phyloP scores from a whole-genome alignment of 2,113 vertebrate species.

The Dascyllus trimaculatus region DNA sequence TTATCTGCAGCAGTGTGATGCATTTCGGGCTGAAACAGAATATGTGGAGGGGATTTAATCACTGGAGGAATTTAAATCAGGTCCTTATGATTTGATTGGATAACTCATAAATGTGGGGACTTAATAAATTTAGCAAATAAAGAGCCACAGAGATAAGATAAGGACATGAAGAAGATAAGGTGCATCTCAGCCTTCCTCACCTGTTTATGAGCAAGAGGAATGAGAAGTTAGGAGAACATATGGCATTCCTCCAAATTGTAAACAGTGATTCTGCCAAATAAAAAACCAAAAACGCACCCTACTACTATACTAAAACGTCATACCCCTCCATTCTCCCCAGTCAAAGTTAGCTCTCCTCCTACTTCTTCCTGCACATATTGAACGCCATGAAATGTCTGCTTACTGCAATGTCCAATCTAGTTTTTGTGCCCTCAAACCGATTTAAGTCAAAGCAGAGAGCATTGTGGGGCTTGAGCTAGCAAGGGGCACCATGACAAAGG shows the following conservation, averaged over 20 bases:
- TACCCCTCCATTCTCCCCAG: no score
- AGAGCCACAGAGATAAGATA: not conserved
- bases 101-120: not conserved
- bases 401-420: no score
- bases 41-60: not conserved
- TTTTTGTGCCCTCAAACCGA: no score
- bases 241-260: not conserved
- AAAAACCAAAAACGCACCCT: not conserved
- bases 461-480: no score
- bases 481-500: no score
- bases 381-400: no score
- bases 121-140: not conserved
- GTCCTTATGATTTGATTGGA: not conserved
- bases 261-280: not conserved
- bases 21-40: conserved; percentile 6
- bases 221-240: not conserved
- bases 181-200: not conserved
- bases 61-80: conserved; percentile 4
- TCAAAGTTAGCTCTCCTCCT: no score
- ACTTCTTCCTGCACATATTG: no score
- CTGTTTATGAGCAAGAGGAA: not conserved
- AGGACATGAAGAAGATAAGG: conserved; percentile 5
- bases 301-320: not conserved
- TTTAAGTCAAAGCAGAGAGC: no score
- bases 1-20: not conserved